These are phyloP conservation scores for Caenorhabditis sulstoni DNA, from an alignment of 2,888 invertebrate species.

Conservation along the genomic window DNA sequence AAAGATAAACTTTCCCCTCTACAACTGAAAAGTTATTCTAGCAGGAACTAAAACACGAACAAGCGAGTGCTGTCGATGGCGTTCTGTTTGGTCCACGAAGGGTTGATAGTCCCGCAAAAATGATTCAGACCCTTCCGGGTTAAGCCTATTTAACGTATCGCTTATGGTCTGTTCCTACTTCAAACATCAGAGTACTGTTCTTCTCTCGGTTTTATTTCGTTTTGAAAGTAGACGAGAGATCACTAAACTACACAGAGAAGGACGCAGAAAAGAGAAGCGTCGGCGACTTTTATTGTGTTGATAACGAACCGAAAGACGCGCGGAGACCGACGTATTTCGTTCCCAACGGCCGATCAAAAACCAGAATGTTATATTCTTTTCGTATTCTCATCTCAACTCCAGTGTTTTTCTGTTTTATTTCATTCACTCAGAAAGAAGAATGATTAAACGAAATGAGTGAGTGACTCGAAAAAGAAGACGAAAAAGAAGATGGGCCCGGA, in stretches of 20 bases:
- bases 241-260: slow-evolving; percentile 15
- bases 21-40: too few species aligned
- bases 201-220: slow-evolving; percentile 37
- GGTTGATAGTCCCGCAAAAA: too few species aligned
- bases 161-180: slow-evolving; percentile 4
- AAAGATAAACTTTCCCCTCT: too few species aligned
- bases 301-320: slow-evolving; percentile 17
- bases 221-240: slow-evolving; percentile 35
- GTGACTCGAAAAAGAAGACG: not conserved
- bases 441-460: not conserved
- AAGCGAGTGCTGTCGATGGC: too few species aligned
- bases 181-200: slow-evolving; percentile 27
- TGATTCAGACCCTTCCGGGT: not conserved
- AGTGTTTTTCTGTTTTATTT: not conserved
- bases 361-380: slow-evolving; percentile 36
- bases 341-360: slow-evolving; percentile 45
- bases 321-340: slow-evolving; percentile 21
- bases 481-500: slow-evolving; percentile 1
- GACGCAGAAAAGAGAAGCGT: slow-evolving; percentile 3
- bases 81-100: too few species aligned
- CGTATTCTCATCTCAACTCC: not conserved
- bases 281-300: slow-evolving; percentile 14
- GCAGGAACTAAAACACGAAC: too few species aligned
- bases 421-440: not conserved
- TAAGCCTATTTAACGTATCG: slow-evolving; percentile 1